Conservation (phyloP, 2,113 vertebrate species). For the Pipra filicauda region DNA sequence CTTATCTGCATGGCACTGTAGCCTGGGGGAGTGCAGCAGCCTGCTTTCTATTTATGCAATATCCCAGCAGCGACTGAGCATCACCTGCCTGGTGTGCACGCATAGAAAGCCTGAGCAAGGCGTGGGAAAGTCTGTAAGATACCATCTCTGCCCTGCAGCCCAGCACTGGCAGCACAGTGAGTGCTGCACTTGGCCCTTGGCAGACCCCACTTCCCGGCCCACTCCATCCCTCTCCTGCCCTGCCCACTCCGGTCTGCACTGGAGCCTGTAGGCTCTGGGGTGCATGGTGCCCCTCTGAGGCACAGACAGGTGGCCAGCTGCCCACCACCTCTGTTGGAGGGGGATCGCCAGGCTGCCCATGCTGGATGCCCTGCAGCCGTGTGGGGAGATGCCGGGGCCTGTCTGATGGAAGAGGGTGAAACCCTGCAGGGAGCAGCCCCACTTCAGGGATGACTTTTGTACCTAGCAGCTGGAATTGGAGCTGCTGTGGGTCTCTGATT, state of each 20-base stretch:
- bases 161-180: rapidly evolving
- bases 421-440: neutral
- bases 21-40: neutral
- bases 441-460: neutral
- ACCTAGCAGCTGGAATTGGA: neutral
- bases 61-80: neutral
- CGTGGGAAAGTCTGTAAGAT: constrained; percentile 54
- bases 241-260: rapidly evolving
- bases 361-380: neutral
- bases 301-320: neutral
- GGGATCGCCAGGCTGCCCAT: neutral
- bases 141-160: neutral
- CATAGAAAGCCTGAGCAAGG: neutral
- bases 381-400: neutral
- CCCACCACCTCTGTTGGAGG: neutral
- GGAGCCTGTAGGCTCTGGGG: rapidly evolving
- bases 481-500: neutral
- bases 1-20: neutral
- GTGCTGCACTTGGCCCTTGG: neutral
- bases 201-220: neutral
- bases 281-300: rapidly evolving
- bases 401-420: neutral
- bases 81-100: neutral
- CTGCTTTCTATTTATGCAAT: neutral
- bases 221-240: neutral